Evolutionary conservation across 2,113 vertebrate genomes (phyloP).

Genomic region (Dinomys branickii): DNA sequence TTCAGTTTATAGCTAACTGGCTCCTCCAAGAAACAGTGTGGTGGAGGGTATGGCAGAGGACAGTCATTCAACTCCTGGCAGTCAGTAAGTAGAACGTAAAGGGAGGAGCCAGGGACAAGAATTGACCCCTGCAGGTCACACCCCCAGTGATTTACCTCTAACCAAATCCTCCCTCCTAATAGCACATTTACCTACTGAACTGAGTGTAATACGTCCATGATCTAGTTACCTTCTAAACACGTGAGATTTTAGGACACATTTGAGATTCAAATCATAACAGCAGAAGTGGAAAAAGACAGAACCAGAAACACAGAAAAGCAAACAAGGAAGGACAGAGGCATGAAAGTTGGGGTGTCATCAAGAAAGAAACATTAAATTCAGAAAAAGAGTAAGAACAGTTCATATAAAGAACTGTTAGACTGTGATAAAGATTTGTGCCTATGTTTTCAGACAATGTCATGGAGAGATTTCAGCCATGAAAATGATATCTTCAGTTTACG

Average conservation of each 20-base stretch:
- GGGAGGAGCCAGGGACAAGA: background rate
- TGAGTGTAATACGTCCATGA: background rate
- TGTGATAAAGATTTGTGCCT: background rate
- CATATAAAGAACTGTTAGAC: background rate
- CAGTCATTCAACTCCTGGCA: background rate
- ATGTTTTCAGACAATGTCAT: background rate
- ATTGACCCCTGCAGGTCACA: background rate
- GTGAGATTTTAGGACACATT: background rate
- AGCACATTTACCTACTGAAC: background rate
- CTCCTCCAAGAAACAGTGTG: background rate
- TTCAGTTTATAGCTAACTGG: background rate
- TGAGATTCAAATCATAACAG: background rate
- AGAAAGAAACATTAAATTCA: background rate
- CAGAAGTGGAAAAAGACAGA: background rate
- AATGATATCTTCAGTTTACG: background rate
- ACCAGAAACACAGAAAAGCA: background rate
- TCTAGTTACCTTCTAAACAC: background rate
- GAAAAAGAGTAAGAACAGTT: background rate
- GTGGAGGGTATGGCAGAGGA: background rate
- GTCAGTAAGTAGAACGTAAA: background rate
- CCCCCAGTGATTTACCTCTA: background rate
- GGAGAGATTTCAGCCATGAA: background rate
- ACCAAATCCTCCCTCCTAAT: background rate
- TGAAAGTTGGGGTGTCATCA: background rate
- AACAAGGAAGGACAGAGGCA: background rate